Conservation (phyloP, 2,888 invertebrate genomes). For the Perizoma affinitatum region DNA sequence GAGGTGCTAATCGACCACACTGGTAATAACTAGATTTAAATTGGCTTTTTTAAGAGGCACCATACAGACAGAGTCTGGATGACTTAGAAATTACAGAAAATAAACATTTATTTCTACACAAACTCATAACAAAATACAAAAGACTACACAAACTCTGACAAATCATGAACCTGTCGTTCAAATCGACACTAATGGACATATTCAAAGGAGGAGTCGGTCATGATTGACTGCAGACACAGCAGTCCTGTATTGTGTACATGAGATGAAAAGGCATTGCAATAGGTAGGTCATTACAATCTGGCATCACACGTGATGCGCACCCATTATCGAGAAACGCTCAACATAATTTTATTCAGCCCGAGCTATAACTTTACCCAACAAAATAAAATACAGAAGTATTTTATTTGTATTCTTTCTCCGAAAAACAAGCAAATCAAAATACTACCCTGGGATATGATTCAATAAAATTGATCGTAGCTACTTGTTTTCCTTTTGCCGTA, state of each 20-base stretch:
- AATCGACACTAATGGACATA: too few relatives aligned
- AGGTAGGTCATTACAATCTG: conserved; percentile 2
- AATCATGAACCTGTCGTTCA: too few relatives aligned
- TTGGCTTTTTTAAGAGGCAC: too few relatives aligned
- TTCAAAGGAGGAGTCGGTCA: too few relatives aligned
- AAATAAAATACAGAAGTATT: conserved; percentile 20
- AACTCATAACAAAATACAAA: too few relatives aligned
- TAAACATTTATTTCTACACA: too few relatives aligned
- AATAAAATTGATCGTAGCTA: conserved; percentile 32
- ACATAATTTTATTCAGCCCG: conserved; percentile 8
- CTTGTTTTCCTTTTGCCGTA: conserved; percentile 34
- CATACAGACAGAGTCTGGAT: too few relatives aligned
- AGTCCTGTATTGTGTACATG: conserved; percentile 1
- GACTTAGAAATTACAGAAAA: too few relatives aligned
- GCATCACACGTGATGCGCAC: conserved; percentile 5
- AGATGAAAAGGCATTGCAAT: conserved; percentile 6
- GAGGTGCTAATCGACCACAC: too few relatives aligned
- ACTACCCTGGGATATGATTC: conserved; percentile 26
- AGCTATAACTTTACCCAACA: conserved; percentile 8
- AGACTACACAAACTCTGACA: too few relatives aligned
- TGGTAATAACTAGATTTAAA: too few relatives aligned
- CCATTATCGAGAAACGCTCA: conserved; percentile 9
- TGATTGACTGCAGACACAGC: too few relatives aligned
- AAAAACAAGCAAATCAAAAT: conserved; percentile 35
- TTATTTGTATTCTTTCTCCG: conserved; percentile 16